These are phyloP conservation scores for Listrodromus nycthemerus DNA, from an alignment of 2,888 invertebrate genomes.

Conservation along the genomic window DNA sequence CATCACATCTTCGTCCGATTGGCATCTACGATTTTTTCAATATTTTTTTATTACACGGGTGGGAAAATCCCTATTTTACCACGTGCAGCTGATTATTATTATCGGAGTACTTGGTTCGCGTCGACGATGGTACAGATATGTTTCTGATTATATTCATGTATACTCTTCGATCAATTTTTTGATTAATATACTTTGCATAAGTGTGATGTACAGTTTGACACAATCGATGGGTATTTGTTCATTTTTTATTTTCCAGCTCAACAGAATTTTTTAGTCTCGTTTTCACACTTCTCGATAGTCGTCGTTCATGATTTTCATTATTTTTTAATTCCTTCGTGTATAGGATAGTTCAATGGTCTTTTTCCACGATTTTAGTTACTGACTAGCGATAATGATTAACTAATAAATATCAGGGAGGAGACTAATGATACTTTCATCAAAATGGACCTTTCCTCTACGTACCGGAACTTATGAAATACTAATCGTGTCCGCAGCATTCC, in stretches of 20 bases:
- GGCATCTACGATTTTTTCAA: background rate
- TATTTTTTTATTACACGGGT: background rate
- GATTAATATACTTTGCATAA: background rate
- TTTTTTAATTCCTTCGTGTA: background rate
- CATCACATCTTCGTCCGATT: background rate
- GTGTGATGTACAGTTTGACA: constrained; percentile 17
- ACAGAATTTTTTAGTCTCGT: constrained; percentile 51
- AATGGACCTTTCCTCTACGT: background rate
- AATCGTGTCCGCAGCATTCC: background rate
- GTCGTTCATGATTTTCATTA: constrained; percentile 7
- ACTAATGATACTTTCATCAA: constrained; percentile 64
- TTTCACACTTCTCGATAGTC: constrained; percentile 5
- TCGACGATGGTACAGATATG: constrained; percentile 55
- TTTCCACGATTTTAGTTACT: constrained; percentile 56
- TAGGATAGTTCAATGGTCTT: background rate
- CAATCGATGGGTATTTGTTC: constrained; percentile 1
- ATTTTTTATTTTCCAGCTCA: constrained; percentile 13
- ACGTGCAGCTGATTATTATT: no score
- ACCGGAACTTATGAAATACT: constrained; percentile 30
- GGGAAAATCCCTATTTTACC: no score
- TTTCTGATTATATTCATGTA: constrained; percentile 29
- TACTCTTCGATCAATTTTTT: constrained; percentile 13
- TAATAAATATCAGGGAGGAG: constrained; percentile 74
- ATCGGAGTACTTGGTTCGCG: no score
- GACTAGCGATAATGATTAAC: constrained; percentile 75